Conservation (phyloP, 2,797 vertebrate species). For the Oophaga sylvatica region DNA sequence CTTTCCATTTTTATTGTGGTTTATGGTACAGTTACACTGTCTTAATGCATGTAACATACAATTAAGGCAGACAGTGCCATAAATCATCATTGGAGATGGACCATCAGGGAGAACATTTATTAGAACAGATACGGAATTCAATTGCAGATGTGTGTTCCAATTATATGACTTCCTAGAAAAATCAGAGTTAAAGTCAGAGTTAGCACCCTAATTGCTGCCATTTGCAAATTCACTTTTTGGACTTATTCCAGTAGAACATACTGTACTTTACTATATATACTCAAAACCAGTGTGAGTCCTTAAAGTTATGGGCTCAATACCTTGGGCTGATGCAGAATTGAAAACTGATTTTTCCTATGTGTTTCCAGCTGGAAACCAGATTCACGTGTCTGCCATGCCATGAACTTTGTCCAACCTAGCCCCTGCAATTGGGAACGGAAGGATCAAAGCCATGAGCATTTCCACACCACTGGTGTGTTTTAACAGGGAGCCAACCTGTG, state of each 20-base stretch:
- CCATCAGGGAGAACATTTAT: neutral
- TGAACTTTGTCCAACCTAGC: too few relatives aligned
- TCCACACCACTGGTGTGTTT: too few relatives aligned
- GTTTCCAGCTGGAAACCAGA: too few relatives aligned
- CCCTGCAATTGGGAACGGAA: too few relatives aligned
- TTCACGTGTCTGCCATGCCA: too few relatives aligned
- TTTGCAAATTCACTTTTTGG: neutral
- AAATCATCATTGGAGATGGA: neutral
- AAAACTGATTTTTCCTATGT: neutral
- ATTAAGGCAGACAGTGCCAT: neutral
- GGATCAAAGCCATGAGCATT: too few relatives aligned
- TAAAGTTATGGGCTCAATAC: neutral
- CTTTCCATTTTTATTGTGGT: neutral
- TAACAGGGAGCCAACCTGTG: too few relatives aligned
- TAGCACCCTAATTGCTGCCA: neutral
- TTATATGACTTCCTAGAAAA: slow-evolving; percentile 9
- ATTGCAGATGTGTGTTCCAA: neutral
- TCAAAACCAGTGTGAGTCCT: neutral
- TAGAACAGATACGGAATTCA: neutral
- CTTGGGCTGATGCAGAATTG: neutral
- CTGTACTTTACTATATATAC: neutral
- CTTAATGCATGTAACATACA: neutral
- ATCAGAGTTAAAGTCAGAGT: neutral
- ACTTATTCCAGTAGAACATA: neutral
- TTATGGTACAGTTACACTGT: neutral